Base-by-base conservation (phyloP, 2,113 vertebrate genomes). In the Sapayoa aenigma region DNA sequence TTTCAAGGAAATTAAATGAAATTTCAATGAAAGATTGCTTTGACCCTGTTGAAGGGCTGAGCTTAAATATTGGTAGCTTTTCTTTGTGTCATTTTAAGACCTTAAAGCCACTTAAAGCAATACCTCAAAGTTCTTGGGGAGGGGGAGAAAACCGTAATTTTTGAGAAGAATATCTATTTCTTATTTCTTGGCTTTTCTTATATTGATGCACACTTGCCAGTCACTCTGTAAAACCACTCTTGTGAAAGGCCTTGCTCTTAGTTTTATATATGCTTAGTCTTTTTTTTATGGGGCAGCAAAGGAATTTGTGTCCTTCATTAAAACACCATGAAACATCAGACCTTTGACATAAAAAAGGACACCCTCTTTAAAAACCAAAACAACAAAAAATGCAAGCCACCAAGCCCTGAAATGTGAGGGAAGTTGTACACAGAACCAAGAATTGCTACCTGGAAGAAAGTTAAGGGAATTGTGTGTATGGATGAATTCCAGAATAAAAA, bases 111-210 rank as follows among this genome's bases (percentile, higher is more conserved):
- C 46, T 69, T 66, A 62, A 46, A 33, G 31, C 25, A 74, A 6
- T 77, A 55, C 35, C 30, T 92, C 33, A 35, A 41, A 67, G 56
- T 80, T 83, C 62, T 33, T 39, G 46, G 46, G 21, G 20, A 35
- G 4, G 19, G 49, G 1, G 0, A 4, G 30, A 6, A n/a, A 83
- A 24, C 8, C 14, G 6, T 21, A 8, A 14, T 24, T 77, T 68
- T 83, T 58, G 49, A 84, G 28, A 35, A 55, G 7, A 85, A 5
- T 27, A 15, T 73, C 35, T 73, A 0, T 52, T 52, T 71, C 12
- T 42, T 19, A 79, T n/a, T n/a, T n/a, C n/a, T n/a, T n/a, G 33
- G 41, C 11, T 76, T 68, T 71, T 85, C 20, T 71, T 68, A 27
- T 2, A 39, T 5, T 41, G 50, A 59, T 41, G 52, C 27, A 16